Base-by-base conservation (phyloP, 2,888 invertebrate genomes). In the Elysia crispata region DNA sequence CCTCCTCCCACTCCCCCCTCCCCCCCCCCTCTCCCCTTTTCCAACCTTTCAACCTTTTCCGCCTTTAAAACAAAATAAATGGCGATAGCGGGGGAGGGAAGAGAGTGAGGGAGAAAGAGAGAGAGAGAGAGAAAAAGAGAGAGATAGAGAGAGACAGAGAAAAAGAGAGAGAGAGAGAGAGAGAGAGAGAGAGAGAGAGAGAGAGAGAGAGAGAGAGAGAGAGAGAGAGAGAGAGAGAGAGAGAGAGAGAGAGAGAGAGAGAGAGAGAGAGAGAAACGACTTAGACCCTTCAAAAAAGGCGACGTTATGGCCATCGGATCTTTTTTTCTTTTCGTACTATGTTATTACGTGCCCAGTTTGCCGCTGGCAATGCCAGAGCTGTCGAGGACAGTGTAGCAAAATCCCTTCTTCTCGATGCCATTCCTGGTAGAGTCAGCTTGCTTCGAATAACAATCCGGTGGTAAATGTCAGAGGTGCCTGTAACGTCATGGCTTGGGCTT, bases 121-220 rank as follows among this genome's bases (percentile, higher is more conserved):
- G n/a, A 8, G 28, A 73, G 41, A 41, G 50, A 72, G 74, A 74
- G 25, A 57, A 31, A n/a, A n/a, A n/a, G n/a, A 66, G 28, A 49
- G 30, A 69, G 30, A 54, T 30, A 54, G n/a, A 28, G 3, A 23
- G 31, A 28, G 67, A 50, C 31, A n/a, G n/a, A n/a, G n/a, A n/a
- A n/a, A n/a, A 0, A 25, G 23, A 11, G 70, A 41, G 1, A 25
- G 20, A 1, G 28, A 70, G n/a, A 8, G 28, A 73, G 41, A 41
- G 50, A 72, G n/a, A 54, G n/a, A 28, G 3, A 23, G 31, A 28
- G 67, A 50, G 57, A n/a, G n/a, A n/a, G n/a, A n/a, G n/a, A n/a
- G 0, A 25, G 23, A 11, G 70, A 41, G 1, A 25, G 20, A 1
- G 28, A 70, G n/a, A 8, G 28, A 73, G 41, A 41, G 50, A 72